Base-by-base conservation (phyloP, 2,797 vertebrate species). In the Diplodus puntazzo region DNA sequence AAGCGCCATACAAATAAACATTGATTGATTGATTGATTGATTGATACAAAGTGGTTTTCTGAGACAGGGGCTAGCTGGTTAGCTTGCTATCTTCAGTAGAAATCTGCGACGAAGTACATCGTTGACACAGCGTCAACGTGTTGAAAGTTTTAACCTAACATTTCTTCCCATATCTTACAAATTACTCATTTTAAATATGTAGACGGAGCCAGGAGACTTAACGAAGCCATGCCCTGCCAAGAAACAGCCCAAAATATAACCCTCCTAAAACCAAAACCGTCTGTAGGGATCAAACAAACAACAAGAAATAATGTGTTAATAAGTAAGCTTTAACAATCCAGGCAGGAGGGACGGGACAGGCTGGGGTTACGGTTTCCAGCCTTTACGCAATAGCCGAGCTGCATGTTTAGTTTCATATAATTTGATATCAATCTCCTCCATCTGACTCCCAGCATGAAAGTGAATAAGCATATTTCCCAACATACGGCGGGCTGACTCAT, bases 341-440 rank as follows among this genome's bases (percentile, higher is more conserved):
- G 17, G 21, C 11, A 42, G 25, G 11, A 46, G 27, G 48, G 18
- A 14, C 14, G 13, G 6, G 57, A 54, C 5, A 25, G 13, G n/a
- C 39, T 43, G 7, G 7, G 7, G 20, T 43, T 43, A 21, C 8
- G 21, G 17, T 77, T 58, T 74, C 54, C 25, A 30, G 48, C 62
- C 50, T 43, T 73, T 16, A 27, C 60, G 52, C 59, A 61, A 60
- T 8, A 63, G 21, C 21, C 59, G 14, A 76, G 42, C 7, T 54
- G 20, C 39, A 21, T 1, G 11, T 12, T 16, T 68, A 14, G n/a
- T 45, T 75, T 46, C 9, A 48, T 63, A 46, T 61, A 55, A 23
- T 64, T 3, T 11, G 46, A 45, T 27, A 72, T 67, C 6, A 3
- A 54, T 70, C 20, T 53, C 62, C 20, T 75, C 27, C 11, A 80